A percentile compares a stretch with the other conserved stretches of the same genome.
Evolutionary conservation across 1,140 invertebrate species (phyloP).

Genomic region (Microplitis mediator): DNA sequence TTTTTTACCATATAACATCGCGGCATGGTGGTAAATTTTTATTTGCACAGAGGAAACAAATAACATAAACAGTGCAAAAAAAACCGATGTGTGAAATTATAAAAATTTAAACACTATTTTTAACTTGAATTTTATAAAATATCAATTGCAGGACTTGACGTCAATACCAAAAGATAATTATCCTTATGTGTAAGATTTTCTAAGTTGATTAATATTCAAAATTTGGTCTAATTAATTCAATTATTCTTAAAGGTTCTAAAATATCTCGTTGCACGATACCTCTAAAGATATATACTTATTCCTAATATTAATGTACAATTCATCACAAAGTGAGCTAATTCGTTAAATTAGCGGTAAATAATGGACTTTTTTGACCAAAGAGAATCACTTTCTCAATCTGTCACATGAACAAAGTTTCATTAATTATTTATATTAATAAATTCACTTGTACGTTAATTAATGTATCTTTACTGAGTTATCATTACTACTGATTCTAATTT

Average conservation of each 20-base stretch:
- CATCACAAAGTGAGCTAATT: slow-evolving; percentile 22
- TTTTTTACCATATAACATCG: slow-evolving; percentile 67
- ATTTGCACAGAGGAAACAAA: neutral
- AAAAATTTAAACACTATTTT: neutral
- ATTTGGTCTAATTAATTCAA: neutral
- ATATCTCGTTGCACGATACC: slow-evolving; percentile 23
- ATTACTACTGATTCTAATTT: neutral
- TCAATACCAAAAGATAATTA: too few relatives aligned
- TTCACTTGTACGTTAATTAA: neutral
- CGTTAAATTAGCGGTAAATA: neutral
- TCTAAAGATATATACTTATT: slow-evolving; percentile 16
- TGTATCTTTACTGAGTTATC: neutral
- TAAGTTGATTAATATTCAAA: neutral
- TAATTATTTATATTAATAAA: neutral
- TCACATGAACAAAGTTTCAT: neutral
- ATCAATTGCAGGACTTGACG: too few relatives aligned
- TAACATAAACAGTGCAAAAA: too few relatives aligned
- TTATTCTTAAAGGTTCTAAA: neutral
- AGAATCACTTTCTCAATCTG: neutral
- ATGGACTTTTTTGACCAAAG: neutral
- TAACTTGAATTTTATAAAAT: neutral
- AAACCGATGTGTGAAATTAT: too few relatives aligned
- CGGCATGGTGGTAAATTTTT: slow-evolving; percentile 54
- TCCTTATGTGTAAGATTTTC: neutral
- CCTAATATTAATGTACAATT: slow-evolving; percentile 26